Base-by-base conservation (phyloP, 2,113 vertebrate genomes). In the Apteryx owenii region DNA sequence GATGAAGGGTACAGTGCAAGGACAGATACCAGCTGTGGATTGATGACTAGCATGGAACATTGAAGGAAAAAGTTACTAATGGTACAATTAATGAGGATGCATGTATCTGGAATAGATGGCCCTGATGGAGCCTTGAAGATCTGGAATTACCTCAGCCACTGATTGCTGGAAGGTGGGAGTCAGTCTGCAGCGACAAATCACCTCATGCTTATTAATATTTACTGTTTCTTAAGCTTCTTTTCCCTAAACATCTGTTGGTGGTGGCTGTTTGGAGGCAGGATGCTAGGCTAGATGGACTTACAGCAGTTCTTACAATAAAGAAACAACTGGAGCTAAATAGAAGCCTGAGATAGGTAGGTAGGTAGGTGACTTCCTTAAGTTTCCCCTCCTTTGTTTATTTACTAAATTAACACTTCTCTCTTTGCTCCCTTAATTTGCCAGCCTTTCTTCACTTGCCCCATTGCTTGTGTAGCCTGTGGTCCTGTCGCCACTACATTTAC, bases 391-490 rank as follows among this genome's bases (percentile, higher is more conserved):
- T 46, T n/a, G 31, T 33, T 48, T 62, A 44, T 12, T 58, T 42
- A 20, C 29, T 44, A 68, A 68, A 68, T 29, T 42, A 68, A 29
- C 40, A 21, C 29, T 68, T 68, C 58, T 78, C 22, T 46, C 22
- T 17, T 31, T n/a, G 29, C 9, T 7, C 36, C 40, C 60, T 44
- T 40, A 65, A 17, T 17, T 65, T 53, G 10, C 25, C 25, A 10
- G 40, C 42, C 20, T 26, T 85, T 38, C 36, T 48, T 58, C 29
- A 9, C 68, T 80, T 80, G 36, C 17, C 54, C 44, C 19, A 2
- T 58, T 0, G 1, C 38, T 60, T 9, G 48, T 5, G 22, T 44
- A 15, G 44, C 50, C 64, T 2, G 0, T 40, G 2, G 2, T 50
- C 51, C 51, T 17, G n/a, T n/a, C 54, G 40, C 42, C 33, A 64